Evolutionary conservation across 2,113 vertebrate genomes (phyloP), one percentile per base, ranked within the genome.

Genomic region (Sus scrofa): DNA sequence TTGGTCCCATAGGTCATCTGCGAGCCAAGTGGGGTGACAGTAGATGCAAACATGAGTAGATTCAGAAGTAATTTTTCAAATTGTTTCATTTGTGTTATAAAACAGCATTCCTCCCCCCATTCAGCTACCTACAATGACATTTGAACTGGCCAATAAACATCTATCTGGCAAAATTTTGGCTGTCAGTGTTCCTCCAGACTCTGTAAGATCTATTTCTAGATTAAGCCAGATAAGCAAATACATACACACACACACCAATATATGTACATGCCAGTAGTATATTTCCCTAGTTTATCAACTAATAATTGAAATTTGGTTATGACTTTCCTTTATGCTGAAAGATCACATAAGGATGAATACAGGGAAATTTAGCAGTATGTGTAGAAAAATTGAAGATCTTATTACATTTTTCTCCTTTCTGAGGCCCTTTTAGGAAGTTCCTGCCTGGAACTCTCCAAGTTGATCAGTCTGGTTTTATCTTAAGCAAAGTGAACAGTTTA

Each of bases 151-250:
- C 32, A 73, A 81, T 19, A 86, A 89, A 39, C 13, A 44, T 56
- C 15, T 84, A 67, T 30, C 27, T 63, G 54, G 77, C 4, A 91
- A 87, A 78, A 78, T 68, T 84, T 37, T 56, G 74, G 24, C 39
- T 73, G 15, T 83, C 1, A 62, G 7, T 79, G 22, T 63, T 13
- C 52, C n/a, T 91, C 34, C n/a, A 68, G 4, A 93, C 8, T 67
- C 34, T 77, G 18, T 89, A 88, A 26, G 88, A 74, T 95, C 50
- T 39, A 92, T 67, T 73, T 96, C 70, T 87, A 74, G 6, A 85
- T 74, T 56, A 91, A 95, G 58, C 7, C 81, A 92, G 19, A 87
- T 86, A 56, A 89, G 63, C 24, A 91, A 77, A 70, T 32, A 75
- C 44, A 15, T 52, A 82, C n/a, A 70, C 27, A 73, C 26, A 7